These are phyloP conservation scores for Drosophila pseudoananassae DNA, from an alignment of 1,140 invertebrate species.

Conservation along the genomic window DNA sequence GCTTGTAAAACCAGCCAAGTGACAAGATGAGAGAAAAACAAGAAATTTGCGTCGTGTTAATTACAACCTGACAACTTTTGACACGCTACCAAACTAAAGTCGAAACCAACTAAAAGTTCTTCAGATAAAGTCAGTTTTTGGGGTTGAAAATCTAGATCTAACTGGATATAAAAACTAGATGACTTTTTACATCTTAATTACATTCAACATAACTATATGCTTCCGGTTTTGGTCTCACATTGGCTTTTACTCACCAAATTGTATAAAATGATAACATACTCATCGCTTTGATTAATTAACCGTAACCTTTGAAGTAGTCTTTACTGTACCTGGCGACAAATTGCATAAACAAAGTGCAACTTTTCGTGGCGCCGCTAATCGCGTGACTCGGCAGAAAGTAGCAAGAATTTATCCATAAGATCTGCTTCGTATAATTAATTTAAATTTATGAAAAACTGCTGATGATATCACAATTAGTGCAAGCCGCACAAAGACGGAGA, in stretches of 20 bases:
- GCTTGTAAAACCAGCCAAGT: slow-evolving; percentile 49
- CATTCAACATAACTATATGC: slow-evolving; percentile 13
- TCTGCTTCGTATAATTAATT: slow-evolving; percentile 67
- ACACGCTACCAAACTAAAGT: slow-evolving; percentile 10
- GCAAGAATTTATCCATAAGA: slow-evolving; percentile 23
- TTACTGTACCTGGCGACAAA: slow-evolving; percentile 24
- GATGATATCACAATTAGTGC: slow-evolving; percentile 74
- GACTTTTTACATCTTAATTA: background rate
- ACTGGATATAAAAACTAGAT: slow-evolving; percentile 15
- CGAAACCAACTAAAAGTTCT: slow-evolving; percentile 12
- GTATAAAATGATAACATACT: slow-evolving; percentile 5
- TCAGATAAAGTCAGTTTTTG: background rate
- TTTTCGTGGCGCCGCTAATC: slow-evolving; percentile 15
- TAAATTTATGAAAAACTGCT: slow-evolving; percentile 60
- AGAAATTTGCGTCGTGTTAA: slow-evolving; percentile 50
- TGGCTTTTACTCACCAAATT: slow-evolving; percentile 15
- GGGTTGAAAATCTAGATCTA: slow-evolving; percentile 9
- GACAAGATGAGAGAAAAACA: slow-evolving; percentile 33
- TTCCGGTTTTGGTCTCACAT: slow-evolving; percentile 27
- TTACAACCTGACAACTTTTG: slow-evolving; percentile 33
- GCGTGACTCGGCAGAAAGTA: slow-evolving; percentile 34
- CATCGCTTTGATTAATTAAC: background rate
- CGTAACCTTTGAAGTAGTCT: background rate
- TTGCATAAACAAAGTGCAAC: slow-evolving; percentile 32
- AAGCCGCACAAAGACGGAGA: slow-evolving; percentile 13